Evolutionary conservation across 2,888 invertebrate species (phyloP), one percentile per base, ranked within the genome.

Genomic region (Drosophila longiperda): DNA sequence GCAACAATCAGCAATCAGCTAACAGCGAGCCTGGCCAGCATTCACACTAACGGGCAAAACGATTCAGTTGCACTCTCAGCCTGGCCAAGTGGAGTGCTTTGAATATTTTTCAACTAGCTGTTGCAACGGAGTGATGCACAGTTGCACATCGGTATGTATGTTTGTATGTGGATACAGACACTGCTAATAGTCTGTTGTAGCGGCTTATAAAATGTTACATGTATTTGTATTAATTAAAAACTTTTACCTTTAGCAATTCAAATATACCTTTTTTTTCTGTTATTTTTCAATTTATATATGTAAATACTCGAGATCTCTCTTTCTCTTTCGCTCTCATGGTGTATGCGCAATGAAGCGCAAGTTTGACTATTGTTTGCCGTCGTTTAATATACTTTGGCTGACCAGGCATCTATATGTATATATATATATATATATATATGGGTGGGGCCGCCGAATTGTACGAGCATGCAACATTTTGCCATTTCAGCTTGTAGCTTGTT

Each of bases 151-250:
- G 45, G n/a, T 33, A 20, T 38, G 32, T 34, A 6, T 38, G 32
- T 36, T 40, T 52, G 67, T 48, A 53, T 26, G 26, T 17, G 12
- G 40, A 11, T 20, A 52, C 32, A n/a, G 29, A 45, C 7, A 32
- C 73, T 70, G 65, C 79, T 80, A 88, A 86, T 75, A 73, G 74
- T 73, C 53, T 66, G 77, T 70, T 71, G 74, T 70, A 75, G 84
- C 75, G 80, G 89, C 91, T 90, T 90, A 90, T 90, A 87, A 89
- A 90, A 87, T 90, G 91, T 90, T 82, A 89, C 90, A 91, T 90
- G 86, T 91, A 45, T 89, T 85, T 87, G 91, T 85, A 91, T 91
- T 91, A 91, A 91, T 91, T 91, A 91, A 91, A 91, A 91, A 91
- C 83, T 91, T 91, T 68, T 82, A 75, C 75, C 75, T 83, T 79